Conservation (phyloP, 2,113 vertebrate species). For the Corythornis madagascariensis region DNA sequence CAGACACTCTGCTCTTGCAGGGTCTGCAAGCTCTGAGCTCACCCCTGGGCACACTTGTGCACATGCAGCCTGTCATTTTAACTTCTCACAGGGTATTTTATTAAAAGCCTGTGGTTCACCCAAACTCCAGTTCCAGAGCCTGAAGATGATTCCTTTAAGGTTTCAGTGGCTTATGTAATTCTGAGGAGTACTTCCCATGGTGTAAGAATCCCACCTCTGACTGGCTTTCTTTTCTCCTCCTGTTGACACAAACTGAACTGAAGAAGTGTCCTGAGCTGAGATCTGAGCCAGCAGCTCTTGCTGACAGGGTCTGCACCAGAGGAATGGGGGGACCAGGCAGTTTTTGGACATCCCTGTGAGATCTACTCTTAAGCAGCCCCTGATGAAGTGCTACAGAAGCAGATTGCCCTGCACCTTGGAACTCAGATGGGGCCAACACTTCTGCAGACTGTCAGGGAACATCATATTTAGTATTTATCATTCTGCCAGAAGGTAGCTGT, state of each 20-base stretch:
- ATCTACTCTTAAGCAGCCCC: background rate
- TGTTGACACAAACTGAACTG: background rate
- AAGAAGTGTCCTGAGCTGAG: fast-evolving
- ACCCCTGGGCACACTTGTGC: background rate
- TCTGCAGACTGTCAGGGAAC: background rate
- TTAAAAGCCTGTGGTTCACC: background rate
- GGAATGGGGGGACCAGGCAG: background rate
- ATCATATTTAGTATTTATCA: fast-evolving
- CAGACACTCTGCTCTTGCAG: fast-evolving
- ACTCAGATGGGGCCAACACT: background rate
- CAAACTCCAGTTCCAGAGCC: background rate
- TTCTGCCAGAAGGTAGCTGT: background rate
- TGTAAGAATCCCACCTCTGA: background rate
- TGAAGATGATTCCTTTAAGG: background rate
- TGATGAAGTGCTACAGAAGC: background rate
- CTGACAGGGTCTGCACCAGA: background rate
- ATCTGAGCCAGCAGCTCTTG: background rate
- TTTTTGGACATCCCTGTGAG: background rate
- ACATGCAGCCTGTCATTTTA: background rate
- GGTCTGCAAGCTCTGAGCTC: background rate
- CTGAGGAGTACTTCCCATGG: fast-evolving
- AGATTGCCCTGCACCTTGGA: background rate
- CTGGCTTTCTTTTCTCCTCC: background rate
- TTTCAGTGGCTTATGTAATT: background rate
- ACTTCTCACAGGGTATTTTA: background rate